phyloP scores from a whole-genome alignment of 2,113 vertebrate species.

The Polypterus bichir region DNA sequence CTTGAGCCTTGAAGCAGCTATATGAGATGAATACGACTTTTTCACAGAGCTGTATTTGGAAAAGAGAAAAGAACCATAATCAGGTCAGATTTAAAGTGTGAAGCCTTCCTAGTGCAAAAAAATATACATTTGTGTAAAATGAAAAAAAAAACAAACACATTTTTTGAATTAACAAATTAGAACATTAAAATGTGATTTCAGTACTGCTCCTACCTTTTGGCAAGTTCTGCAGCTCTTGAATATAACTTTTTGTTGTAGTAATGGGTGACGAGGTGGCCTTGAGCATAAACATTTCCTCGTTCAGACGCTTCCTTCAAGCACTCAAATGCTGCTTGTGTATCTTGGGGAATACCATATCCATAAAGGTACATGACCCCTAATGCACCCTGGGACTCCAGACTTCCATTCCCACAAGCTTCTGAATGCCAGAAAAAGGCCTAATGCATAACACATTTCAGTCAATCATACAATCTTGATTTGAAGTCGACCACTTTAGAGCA shows the following conservation, averaged over 20 bases:
- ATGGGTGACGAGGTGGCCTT: constrained; percentile 54
- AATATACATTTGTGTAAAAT: no score
- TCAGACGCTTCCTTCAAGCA: constrained; percentile 49
- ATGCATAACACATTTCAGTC: constrained; percentile 2
- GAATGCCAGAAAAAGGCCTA: constrained; percentile 73
- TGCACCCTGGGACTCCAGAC: constrained; percentile 59
- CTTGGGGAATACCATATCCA: constrained; percentile 41
- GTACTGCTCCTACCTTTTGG: constrained; percentile 45
- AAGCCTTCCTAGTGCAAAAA: no score
- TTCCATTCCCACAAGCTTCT: constrained; percentile 63
- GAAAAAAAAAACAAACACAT: constrained; percentile 1
- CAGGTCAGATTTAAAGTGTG: no score
- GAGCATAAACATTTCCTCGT: constrained; percentile 56
- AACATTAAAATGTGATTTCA: no score
- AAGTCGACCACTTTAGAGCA: no score
- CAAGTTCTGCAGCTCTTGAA: constrained; percentile 42
- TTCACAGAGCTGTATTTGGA: neutral
- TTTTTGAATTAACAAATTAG: neutral
- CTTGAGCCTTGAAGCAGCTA: neutral
- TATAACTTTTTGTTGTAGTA: constrained; percentile 60
- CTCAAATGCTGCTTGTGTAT: constrained; percentile 41
- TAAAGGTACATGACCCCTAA: constrained; percentile 62
- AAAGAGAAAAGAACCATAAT: neutral
- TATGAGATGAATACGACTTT: neutral
- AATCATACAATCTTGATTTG: no score